Percentiles rank a stretch among this genome's conserved stretches.
These are phyloP conservation scores for Lepidostoma basale DNA, from an alignment of 1,140 invertebrate genomes.

Conservation along the genomic window DNA sequence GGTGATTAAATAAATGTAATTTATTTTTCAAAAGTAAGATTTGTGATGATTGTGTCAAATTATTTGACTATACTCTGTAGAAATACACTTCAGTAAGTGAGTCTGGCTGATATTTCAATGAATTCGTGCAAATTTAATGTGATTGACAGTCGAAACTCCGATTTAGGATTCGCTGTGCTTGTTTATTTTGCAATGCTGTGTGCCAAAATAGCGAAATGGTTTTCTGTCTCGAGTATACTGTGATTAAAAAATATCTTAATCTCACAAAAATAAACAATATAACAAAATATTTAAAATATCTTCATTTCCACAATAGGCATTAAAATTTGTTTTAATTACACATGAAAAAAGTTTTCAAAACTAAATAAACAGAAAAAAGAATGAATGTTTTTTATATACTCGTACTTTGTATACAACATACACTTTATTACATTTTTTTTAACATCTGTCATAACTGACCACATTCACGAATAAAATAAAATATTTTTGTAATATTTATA, in stretches of 20 bases:
- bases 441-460: too few relatives aligned
- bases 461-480: too few relatives aligned
- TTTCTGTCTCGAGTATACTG: not conserved
- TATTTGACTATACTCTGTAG: not conserved
- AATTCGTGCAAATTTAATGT: constrained; percentile 42
- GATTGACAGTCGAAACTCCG: constrained; percentile 31
- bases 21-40: too few relatives aligned
- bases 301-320: not conserved
- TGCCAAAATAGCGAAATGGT: constrained; percentile 11
- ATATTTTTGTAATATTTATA: too few relatives aligned
- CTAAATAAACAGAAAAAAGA: not conserved
- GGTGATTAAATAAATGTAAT: too few relatives aligned
- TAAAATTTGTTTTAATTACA: not conserved
- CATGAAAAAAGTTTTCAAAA: not conserved
- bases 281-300: not conserved
- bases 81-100: constrained; percentile 13
- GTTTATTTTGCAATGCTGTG: constrained; percentile 36
- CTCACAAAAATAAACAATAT: too few relatives aligned
- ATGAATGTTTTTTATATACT: not conserved
- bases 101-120: constrained; percentile 23
- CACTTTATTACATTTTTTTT: too few relatives aligned
- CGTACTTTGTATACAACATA: not conserved
- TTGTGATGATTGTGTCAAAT: too few relatives aligned
- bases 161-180: constrained; percentile 16
- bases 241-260: not conserved